Evolutionary conservation across 2,113 vertebrate genomes (phyloP).

Genomic region (Planiliza haematocheilus): DNA sequence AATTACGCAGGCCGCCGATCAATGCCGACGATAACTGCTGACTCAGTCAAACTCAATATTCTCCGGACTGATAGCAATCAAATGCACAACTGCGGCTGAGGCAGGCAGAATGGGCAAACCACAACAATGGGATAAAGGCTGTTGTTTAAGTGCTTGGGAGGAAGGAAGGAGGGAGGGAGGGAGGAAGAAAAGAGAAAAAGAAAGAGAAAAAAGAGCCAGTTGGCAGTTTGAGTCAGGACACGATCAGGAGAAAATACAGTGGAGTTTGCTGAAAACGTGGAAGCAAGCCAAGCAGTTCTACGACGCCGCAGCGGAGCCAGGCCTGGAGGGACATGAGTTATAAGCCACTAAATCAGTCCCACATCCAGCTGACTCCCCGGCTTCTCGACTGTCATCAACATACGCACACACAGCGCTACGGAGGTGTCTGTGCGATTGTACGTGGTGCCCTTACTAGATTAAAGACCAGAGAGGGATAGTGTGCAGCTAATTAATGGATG

Average conservation of each 20-base stretch:
- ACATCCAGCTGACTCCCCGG: slow-evolving; percentile 55
- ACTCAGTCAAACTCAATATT: slow-evolving; percentile 49
- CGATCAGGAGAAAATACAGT: slow-evolving; percentile 52
- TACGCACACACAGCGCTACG: slow-evolving; percentile 17
- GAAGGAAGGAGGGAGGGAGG: too few species aligned
- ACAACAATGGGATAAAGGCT: slow-evolving; percentile 20
- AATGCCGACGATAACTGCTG: slow-evolving; percentile 45
- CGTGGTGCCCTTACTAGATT: background rate
- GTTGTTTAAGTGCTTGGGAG: slow-evolving; percentile 3
- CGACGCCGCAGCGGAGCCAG: slow-evolving; percentile 29
- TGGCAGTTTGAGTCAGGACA: slow-evolving; percentile 43
- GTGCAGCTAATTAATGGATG: background rate
- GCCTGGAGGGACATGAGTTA: slow-evolving; percentile 55
- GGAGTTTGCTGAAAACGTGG: slow-evolving; percentile 54
- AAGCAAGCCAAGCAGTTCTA: slow-evolving; percentile 29
- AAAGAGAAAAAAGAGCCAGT: slow-evolving; percentile 36
- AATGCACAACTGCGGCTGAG: background rate
- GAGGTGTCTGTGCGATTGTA: slow-evolving; percentile 5
- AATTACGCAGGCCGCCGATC: slow-evolving; percentile 50
- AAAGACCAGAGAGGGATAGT: slow-evolving; percentile 7
- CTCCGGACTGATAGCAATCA: slow-evolving; percentile 41
- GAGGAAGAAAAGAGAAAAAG: too few species aligned
- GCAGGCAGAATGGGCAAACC: background rate
- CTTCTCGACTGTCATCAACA: slow-evolving; percentile 45
- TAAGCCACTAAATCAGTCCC: slow-evolving; percentile 64